Percentiles rank a stretch among this genome's conserved stretches.
phyloP scores from a whole-genome alignment of 2,113 vertebrate species.

The Pardalotus punctatus region DNA sequence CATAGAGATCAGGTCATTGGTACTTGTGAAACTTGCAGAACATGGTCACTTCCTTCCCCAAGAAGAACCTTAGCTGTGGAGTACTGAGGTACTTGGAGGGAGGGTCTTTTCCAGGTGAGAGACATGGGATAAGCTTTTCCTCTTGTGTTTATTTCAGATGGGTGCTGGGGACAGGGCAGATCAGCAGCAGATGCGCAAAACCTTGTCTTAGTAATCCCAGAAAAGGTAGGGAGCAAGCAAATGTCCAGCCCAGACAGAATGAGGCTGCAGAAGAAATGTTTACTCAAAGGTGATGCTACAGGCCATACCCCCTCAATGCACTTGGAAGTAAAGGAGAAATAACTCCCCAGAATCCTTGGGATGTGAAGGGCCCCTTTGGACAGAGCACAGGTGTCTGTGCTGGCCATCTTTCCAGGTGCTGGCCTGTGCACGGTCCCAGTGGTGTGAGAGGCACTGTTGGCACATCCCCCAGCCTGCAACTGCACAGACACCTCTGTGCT shows the following conservation, averaged over 20 bases:
- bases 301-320: background rate
- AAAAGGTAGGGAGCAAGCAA: background rate
- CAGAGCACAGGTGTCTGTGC: background rate
- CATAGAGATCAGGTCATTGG: background rate
- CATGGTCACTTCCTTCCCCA: background rate
- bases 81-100: background rate
- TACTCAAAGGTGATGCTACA: background rate
- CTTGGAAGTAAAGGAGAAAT: background rate
- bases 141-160: background rate
- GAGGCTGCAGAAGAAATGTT: background rate
- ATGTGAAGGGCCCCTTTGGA: background rate
- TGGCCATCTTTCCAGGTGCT: background rate
- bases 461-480: background rate
- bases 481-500: background rate
- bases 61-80: background rate
- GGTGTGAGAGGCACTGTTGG: background rate
- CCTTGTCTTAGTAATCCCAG: background rate
- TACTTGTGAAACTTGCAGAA: background rate
- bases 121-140: background rate
- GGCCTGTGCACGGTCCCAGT: no score
- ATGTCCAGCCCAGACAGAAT: background rate
- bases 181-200: background rate
- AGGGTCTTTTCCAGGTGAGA: background rate
- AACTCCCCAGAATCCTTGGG: background rate
- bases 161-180: background rate